Base-by-base conservation (phyloP, 2,797 vertebrate genomes). In the Oreonectes daqikongensis region DNA sequence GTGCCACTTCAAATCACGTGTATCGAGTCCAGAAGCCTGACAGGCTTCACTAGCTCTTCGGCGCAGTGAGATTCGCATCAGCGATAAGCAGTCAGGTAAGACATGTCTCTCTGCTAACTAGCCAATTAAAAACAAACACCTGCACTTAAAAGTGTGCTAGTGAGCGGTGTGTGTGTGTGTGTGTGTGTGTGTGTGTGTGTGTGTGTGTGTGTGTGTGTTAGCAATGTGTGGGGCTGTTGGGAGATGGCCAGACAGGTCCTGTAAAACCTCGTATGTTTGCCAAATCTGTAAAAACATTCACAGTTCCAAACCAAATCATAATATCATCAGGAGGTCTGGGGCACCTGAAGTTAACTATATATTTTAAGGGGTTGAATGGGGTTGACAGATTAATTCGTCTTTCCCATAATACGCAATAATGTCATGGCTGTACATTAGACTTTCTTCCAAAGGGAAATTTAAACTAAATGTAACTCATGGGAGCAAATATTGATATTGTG, bases 111-210 rank as follows among this genome's bases (percentile, higher is more conserved):
- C 48, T 67, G 72, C 73, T 71, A 69, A 64, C 69, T 46, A 46
- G 81, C 83, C 82, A 84, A 77, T 74, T 83, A 59, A 75, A 80
- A 76, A 84, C 67, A 84, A 84, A 75, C 84, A 82, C 82, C 84
- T 86, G 72, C 63, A 70, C 68, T 52, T 30, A 24, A 70, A 68
- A 71, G 77, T 73, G 78, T 75, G 70, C 79, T 52, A 57, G 61
- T 30, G 78, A 44, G 72, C 32, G 69, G 76, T 67, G 67, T 68
- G 76, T 65, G 69, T 79, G 61, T 81, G 59, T 76, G 67, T 66
- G n/a, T n/a, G n/a, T n/a, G n/a, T n/a, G n/a, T n/a, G n/a, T n/a
- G n/a, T n/a, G n/a, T n/a, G n/a, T n/a, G n/a, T n/a, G n/a, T n/a
- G n/a, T n/a, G n/a, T n/a, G 76, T 67, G 67, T 68, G 76, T 65